Evolutionary conservation across 1,140 invertebrate genomes (phyloP).

Genomic region (Adoxophyes honmai): DNA sequence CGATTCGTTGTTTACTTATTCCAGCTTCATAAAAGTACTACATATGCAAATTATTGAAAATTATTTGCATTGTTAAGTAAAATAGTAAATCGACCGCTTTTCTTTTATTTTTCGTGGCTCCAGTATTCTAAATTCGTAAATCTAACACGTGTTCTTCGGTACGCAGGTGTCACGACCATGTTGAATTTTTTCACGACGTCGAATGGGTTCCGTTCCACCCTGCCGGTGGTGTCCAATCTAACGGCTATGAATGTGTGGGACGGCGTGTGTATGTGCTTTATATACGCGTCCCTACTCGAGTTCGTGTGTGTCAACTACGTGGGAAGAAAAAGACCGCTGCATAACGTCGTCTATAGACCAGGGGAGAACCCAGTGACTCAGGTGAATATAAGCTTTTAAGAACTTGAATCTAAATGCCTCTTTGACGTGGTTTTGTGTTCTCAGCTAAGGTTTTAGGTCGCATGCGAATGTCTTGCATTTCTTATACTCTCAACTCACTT

Average conservation of each 20-base stretch:
- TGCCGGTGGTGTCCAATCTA: conserved; percentile 94
- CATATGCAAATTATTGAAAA: no score
- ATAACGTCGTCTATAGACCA: conserved; percentile 92
- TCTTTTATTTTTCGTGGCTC: no score
- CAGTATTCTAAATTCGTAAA: no score
- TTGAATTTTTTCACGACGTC: conserved; percentile 98
- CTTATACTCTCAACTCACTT: background rate
- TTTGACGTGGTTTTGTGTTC: conserved; percentile 13
- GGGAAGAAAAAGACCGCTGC: conserved; percentile 91
- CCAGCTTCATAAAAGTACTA: no score
- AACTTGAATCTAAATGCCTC: background rate
- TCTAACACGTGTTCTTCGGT: conserved; percentile 15
- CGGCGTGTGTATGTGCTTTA: conserved; percentile 97
- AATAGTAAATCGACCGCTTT: no score
- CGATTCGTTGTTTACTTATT: no score
- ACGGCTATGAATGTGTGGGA: conserved; percentile 98
- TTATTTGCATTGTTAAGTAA: no score
- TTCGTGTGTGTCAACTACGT: conserved; percentile 97
- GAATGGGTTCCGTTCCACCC: conserved; percentile 91
- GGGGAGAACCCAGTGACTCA: conserved; percentile 94
- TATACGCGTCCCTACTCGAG: conserved; percentile 94
- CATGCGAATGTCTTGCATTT: background rate
- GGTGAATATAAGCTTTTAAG: conserved; percentile 78
- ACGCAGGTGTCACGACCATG: conserved; percentile 95
- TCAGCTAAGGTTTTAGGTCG: conserved; percentile 2